Conservation (phyloP, 2,888 invertebrate genomes). For the Anodontia alba region DNA sequence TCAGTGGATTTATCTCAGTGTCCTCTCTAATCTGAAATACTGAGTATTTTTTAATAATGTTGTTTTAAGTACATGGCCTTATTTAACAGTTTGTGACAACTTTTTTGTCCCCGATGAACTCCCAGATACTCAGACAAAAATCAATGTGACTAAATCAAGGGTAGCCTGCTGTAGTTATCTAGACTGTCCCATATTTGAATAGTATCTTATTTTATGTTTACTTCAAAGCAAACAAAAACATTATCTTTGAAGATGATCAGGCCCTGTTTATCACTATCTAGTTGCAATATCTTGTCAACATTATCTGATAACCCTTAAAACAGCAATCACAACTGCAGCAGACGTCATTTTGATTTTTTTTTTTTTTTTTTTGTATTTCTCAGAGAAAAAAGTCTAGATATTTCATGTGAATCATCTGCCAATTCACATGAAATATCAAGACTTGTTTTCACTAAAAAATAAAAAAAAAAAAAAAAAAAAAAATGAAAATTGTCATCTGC, state of each 20-base stretch:
- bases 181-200: too few species aligned
- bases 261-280: not conserved
- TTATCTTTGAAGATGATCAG: not conserved
- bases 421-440: not conserved
- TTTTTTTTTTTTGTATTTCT: not conserved
- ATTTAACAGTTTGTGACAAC: too few species aligned
- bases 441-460: not conserved
- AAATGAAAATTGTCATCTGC: not conserved
- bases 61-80: too few species aligned
- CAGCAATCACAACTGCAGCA: not conserved
- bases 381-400: not conserved
- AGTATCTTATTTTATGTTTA: too few species aligned
- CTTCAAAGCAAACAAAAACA: too few species aligned
- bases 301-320: not conserved
- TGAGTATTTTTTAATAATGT: too few species aligned
- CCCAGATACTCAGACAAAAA: too few species aligned
- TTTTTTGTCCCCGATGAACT: too few species aligned
- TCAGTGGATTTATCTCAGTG: too few species aligned
- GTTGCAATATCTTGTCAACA: not conserved
- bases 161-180: too few species aligned
- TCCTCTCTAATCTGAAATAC: too few species aligned
- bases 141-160: too few species aligned
- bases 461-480: not conserved
- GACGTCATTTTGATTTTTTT: not conserved
- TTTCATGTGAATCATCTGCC: not conserved